Percentiles rank a stretch among this genome's conserved stretches.
Conservation (phyloP, 2,113 vertebrate genomes). For the Dicaeum eximium region DNA sequence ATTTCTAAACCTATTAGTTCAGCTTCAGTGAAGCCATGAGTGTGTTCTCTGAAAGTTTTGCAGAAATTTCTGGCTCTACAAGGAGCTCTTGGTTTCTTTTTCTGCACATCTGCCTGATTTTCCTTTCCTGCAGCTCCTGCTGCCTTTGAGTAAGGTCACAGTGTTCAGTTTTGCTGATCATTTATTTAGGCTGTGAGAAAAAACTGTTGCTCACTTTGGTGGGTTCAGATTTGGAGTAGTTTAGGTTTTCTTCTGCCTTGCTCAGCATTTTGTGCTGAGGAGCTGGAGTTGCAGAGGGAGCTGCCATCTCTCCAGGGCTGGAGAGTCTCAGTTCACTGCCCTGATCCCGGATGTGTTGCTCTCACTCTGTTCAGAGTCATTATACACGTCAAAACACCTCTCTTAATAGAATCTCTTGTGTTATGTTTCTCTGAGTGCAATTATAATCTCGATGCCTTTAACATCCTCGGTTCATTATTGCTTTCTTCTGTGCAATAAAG, state of each 20-base stretch:
- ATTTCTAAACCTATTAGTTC: slow-evolving; percentile 23
- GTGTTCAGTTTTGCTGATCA: neutral
- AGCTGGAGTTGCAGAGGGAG: neutral
- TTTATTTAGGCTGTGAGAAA: neutral
- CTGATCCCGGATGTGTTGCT: neutral
- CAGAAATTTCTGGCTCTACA: neutral
- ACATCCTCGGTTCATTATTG: slow-evolving; percentile 25
- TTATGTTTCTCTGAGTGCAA: slow-evolving; percentile 34
- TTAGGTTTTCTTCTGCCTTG: neutral
- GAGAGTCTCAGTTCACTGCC: neutral
- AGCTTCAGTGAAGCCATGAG: neutral
- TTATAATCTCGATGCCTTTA: slow-evolving; percentile 36
- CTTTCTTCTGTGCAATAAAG: slow-evolving; percentile 42
- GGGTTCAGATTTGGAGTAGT: neutral
- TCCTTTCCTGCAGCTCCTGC: neutral
- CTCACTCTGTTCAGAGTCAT: neutral
- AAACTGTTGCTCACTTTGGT: neutral
- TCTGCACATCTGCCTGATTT: neutral
- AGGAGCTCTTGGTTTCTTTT: neutral
- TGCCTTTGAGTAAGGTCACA: too few species aligned
- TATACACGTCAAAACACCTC: neutral
- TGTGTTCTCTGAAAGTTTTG: neutral
- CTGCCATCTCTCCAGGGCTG: neutral
- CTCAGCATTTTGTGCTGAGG: neutral
- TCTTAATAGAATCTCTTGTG: slow-evolving; percentile 11